Conservation (phyloP, 2,797 vertebrate species). For the Adrianichthys oophorus region DNA sequence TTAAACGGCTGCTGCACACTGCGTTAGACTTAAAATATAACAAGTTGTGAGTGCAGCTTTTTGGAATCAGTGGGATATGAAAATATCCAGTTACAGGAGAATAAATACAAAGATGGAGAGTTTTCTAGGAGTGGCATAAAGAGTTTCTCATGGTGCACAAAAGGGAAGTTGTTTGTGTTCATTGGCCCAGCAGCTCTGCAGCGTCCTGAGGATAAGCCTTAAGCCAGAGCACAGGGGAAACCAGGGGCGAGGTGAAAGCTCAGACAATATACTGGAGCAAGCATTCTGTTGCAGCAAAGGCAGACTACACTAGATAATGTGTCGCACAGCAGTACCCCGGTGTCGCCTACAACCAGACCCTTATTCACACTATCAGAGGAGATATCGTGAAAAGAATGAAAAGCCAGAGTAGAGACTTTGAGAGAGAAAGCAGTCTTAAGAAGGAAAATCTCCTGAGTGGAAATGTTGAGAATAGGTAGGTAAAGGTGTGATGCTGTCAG, state of each 20-base stretch:
- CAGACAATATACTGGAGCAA: constrained; percentile 64
- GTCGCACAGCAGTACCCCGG: constrained; percentile 61
- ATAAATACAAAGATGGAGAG: constrained; percentile 1
- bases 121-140: constrained; percentile 15
- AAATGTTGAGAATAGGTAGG: constrained; percentile 59
- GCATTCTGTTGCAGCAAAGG: constrained; percentile 59
- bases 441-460: constrained; percentile 57
- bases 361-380: constrained; percentile 59
- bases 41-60: too few species aligned
- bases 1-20: too few species aligned
- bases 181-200: constrained; percentile 61
- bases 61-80: too few species aligned
- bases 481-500: constrained; percentile 66
- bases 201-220: constrained; percentile 73
- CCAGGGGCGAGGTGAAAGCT: constrained; percentile 66
- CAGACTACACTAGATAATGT: constrained; percentile 68
- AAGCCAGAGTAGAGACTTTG: constrained; percentile 37
- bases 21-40: too few species aligned
- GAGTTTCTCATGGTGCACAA: constrained; percentile 55
- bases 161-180: constrained; percentile 67
- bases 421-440: constrained; percentile 24
- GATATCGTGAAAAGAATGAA: constrained; percentile 53
- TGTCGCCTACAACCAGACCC: constrained; percentile 64
- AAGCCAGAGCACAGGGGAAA: constrained; percentile 67
- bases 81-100: background rate